These are phyloP conservation scores for Embidobia sp. DNA, from an alignment of 2,888 invertebrate species.

Conservation along the genomic window DNA sequence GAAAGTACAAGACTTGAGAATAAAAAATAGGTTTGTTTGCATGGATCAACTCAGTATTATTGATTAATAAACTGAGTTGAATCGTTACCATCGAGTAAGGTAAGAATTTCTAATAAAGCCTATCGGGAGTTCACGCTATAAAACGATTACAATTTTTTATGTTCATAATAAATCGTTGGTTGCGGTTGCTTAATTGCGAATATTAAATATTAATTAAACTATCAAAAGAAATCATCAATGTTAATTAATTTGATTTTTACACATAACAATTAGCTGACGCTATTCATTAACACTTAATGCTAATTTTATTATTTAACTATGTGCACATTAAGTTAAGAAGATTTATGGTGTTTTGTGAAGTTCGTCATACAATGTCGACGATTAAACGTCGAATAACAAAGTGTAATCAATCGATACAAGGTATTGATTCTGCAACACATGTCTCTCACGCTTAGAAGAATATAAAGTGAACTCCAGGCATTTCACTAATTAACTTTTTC, in stretches of 20 bases:
- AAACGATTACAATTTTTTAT: too few relatives aligned
- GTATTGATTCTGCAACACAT: constrained; percentile 26
- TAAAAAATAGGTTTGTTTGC: constrained; percentile 11
- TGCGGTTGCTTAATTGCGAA: too few relatives aligned
- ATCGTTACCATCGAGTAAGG: constrained; percentile 13
- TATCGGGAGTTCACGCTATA: too few relatives aligned
- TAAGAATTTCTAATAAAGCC: constrained; percentile 15
- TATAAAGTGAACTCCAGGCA: constrained; percentile 30
- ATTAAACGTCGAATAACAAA: constrained; percentile 28
- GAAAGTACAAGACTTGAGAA: constrained; percentile 1
- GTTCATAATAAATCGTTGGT: too few relatives aligned
- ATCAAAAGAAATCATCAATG: too few relatives aligned
- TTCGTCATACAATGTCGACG: constrained; percentile 14
- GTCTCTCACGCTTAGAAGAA: constrained; percentile 24
- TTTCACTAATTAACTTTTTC: constrained; percentile 66
- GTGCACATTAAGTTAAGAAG: constrained; percentile 2
- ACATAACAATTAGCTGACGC: not conserved
- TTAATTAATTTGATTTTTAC: too few relatives aligned
- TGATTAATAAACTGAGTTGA: constrained; percentile 8
- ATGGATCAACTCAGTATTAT: constrained; percentile 14
- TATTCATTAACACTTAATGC: constrained; percentile 10
- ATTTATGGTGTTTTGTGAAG: constrained; percentile 28
- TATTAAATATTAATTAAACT: too few relatives aligned
- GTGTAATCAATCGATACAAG: constrained; percentile 32
- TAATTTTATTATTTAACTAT: constrained; percentile 13